Percentiles rank a stretch among this genome's conserved stretches.
These are phyloP conservation scores for Reinhardtius hippoglossoides DNA, from an alignment of 2,113 vertebrate species.

Conservation along the genomic window DNA sequence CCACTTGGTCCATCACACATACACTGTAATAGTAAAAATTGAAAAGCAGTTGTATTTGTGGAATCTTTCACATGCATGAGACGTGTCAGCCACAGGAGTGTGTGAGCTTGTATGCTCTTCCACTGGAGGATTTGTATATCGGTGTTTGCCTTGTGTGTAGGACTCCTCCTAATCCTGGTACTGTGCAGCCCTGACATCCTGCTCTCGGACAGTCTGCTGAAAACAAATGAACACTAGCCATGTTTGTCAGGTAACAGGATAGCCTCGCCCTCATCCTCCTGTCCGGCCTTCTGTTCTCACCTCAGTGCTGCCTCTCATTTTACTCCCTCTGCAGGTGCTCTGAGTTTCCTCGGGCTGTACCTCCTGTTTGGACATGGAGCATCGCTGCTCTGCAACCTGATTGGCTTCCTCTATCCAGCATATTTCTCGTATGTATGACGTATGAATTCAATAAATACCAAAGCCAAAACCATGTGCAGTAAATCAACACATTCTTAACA, in stretches of 20 bases:
- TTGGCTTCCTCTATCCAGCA: conserved; percentile 93
- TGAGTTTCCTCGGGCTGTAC: conserved; percentile 84
- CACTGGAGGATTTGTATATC: conserved; percentile 1
- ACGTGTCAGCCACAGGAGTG: neutral
- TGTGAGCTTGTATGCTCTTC: conserved; percentile 8
- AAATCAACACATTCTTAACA: neutral
- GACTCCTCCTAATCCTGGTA: conserved; percentile 57
- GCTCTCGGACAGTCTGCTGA: neutral
- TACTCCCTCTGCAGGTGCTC: conserved; percentile 78
- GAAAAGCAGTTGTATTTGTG: neutral
- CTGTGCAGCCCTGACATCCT: conserved; percentile 51
- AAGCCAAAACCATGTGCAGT: neutral
- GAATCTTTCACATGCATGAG: conserved; percentile 11
- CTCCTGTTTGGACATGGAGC: conserved; percentile 93
- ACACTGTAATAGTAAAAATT: neutral
- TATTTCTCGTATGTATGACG: conserved; percentile 90
- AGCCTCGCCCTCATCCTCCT: neutral
- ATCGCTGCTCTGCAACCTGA: conserved; percentile 93
- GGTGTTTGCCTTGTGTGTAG: conserved; percentile 39
- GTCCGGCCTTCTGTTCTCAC: neutral
- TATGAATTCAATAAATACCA: neutral
- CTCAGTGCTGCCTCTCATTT: neutral
- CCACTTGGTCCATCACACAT: no score
- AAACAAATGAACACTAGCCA: neutral
- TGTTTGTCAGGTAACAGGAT: conserved; percentile 45